Conservation (phyloP, 2,888 invertebrate species). For the Drosophila helvetica region DNA sequence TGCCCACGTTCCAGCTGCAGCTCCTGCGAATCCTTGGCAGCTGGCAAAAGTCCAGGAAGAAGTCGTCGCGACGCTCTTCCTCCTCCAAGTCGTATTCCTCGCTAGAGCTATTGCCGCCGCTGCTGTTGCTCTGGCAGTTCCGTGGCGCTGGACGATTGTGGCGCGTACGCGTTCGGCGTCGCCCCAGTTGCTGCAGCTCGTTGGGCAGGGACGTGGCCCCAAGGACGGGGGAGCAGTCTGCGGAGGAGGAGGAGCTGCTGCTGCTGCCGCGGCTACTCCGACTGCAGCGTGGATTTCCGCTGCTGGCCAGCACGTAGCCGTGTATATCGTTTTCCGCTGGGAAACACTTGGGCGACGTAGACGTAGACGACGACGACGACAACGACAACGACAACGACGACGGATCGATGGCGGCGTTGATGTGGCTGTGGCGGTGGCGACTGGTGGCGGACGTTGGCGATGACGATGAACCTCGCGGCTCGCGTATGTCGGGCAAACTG, state of each 20-base stretch:
- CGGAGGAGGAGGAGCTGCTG: conserved; percentile 32
- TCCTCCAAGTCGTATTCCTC: conserved; percentile 54
- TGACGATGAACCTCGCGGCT: conserved; percentile 76
- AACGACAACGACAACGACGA: conserved; percentile 48
- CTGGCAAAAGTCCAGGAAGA: conserved; percentile 49
- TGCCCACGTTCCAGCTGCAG: conserved; percentile 76
- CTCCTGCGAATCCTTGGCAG: conserved; percentile 69
- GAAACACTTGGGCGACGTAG: conserved; percentile 24
- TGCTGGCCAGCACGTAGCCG: conserved; percentile 66
- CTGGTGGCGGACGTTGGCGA: conserved; percentile 28
- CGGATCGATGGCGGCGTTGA: conserved; percentile 8
- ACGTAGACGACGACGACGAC: conserved; percentile 61
- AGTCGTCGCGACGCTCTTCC: conserved; percentile 30
- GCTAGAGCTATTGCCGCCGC: conserved; percentile 52
- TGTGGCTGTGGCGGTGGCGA: not conserved
- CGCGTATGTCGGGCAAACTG: conserved; percentile 83
- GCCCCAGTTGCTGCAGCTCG: conserved; percentile 77
- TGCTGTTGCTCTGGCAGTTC: conserved; percentile 41
- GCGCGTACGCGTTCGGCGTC: conserved; percentile 49
- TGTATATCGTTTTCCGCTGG: conserved; percentile 46
- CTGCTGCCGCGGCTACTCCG: conserved; percentile 16
- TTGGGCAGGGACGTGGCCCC: conserved; percentile 74
- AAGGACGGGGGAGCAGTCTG: conserved; percentile 41
- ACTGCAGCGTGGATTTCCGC: conserved; percentile 33
- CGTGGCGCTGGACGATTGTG: conserved; percentile 22